Percentiles rank a stretch among this genome's conserved stretches.
These are phyloP conservation scores for Lathronympha strigana DNA, from an alignment of 2,888 invertebrate genomes.

Conservation along the genomic window DNA sequence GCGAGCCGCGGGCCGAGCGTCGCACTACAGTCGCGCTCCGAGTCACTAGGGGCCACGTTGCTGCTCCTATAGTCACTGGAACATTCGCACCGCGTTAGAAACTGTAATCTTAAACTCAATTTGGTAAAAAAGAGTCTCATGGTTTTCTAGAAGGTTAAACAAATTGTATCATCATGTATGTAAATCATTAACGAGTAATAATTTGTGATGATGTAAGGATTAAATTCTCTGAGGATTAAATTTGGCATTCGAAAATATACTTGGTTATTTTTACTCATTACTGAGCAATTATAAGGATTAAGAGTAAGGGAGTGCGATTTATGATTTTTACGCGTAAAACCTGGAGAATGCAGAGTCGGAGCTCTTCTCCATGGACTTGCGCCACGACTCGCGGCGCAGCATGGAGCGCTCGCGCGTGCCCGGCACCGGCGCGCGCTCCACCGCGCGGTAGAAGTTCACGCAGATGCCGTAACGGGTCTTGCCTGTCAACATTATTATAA, in stretches of 20 bases:
- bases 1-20: conserved; percentile 84
- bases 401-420: conserved; percentile 74
- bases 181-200: too few species aligned
- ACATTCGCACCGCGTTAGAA: conserved; percentile 61
- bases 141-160: too few species aligned
- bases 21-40: conserved; percentile 93
- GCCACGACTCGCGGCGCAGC: conserved; percentile 93
- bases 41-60: conserved; percentile 95
- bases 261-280: too few species aligned
- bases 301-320: too few species aligned
- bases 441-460: conserved; percentile 98
- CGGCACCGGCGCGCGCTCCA: conserved; percentile 86
- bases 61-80: conserved; percentile 96
- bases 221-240: too few species aligned
- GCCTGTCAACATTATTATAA: conserved; percentile 77
- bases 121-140: too few species aligned
- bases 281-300: too few species aligned
- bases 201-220: too few species aligned
- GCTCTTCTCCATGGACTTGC: conserved; percentile 95
- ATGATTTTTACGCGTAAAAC: conserved; percentile 81
- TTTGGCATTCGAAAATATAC: too few species aligned
- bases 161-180: too few species aligned
- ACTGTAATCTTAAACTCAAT: neutral
- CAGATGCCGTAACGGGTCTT: conserved; percentile 98
- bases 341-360: conserved; percentile 97